A percentile compares a stretch with the other conserved stretches of the same genome.
These are phyloP conservation scores for Emesis furor DNA, from an alignment of 2,888 invertebrate genomes.

Conservation along the genomic window DNA sequence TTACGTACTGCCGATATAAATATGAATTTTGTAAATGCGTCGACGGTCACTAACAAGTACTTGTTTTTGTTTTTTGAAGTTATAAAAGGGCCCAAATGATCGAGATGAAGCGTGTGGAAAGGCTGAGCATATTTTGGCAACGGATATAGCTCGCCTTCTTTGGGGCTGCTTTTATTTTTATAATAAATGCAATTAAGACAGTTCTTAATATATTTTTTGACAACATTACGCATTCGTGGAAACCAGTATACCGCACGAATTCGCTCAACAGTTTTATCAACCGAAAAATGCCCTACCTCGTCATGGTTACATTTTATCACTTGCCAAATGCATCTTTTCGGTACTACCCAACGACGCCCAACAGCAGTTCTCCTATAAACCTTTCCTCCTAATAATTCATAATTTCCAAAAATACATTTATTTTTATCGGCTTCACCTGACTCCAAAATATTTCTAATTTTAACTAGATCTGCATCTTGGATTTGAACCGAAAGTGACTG, in stretches of 20 bases:
- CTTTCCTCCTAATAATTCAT: conserved; percentile 44
- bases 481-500: conserved; percentile 69
- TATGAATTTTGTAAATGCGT: conserved; percentile 26
- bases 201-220: conserved; percentile 20
- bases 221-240: background rate
- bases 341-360: conserved; percentile 75
- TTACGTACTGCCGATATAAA: conserved; percentile 17
- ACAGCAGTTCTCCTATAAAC: conserved; percentile 69
- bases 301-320: conserved; percentile 67
- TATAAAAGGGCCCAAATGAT: conserved; percentile 15
- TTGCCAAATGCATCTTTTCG: conserved; percentile 74
- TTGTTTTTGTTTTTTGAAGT: background rate
- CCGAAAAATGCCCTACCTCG: conserved; percentile 61
- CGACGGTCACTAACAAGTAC: conserved; percentile 1
- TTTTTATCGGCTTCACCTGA: background rate
- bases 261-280: background rate
- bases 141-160: background rate
- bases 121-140: conserved; percentile 20
- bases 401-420: background rate
- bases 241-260: background rate
- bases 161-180: background rate
- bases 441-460: conserved; percentile 53
- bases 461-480: conserved; percentile 60
- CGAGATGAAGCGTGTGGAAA: conserved; percentile 23
- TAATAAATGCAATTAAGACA: conserved; percentile 22